A percentile compares a stretch with the other conserved stretches of the same genome.
phyloP scores from a whole-genome alignment of 2,888 invertebrate genomes.

The Oscheius sp. region DNA sequence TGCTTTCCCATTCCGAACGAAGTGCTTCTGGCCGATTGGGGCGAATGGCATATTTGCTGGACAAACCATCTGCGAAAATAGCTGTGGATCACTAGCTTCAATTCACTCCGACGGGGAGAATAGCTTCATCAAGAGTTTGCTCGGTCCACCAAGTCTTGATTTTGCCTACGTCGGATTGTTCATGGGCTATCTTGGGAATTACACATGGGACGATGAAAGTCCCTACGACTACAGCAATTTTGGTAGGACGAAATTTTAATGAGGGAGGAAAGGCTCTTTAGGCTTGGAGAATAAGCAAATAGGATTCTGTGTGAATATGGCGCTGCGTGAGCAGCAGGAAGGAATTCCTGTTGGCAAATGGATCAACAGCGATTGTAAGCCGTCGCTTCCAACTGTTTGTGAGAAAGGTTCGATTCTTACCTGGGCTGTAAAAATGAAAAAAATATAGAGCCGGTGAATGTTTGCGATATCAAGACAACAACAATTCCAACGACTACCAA shows the following conservation, averaged over 20 bases:
- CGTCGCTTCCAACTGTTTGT: not conserved
- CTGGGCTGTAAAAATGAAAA: too few species aligned
- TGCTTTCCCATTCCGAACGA: too few species aligned
- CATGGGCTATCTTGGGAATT: too few species aligned
- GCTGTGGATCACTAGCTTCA: not conserved
- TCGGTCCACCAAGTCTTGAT: not conserved
- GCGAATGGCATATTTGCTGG: too few species aligned
- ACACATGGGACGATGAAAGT: constrained; percentile 1
- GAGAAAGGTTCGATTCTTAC: not conserved
- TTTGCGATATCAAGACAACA: too few species aligned
- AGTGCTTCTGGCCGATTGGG: too few species aligned
- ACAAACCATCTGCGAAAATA: too few species aligned
- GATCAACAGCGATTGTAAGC: not conserved
- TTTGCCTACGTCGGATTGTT: not conserved
- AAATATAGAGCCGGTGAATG: too few species aligned
- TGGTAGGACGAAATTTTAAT: not conserved
- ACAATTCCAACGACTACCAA: too few species aligned
- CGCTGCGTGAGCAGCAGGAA: not conserved
- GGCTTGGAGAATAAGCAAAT: not conserved
- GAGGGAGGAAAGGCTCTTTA: too few species aligned
- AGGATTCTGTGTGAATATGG: not conserved
- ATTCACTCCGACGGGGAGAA: not conserved
- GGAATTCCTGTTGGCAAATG: constrained; percentile 3
- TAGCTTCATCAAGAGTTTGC: not conserved
- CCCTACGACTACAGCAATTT: constrained; percentile 5